A percentile compares a stretch with the other conserved stretches of the same genome.
Evolutionary conservation across 1,140 invertebrate species (phyloP).

Genomic region (Trichomalopsis sarcophagae): DNA sequence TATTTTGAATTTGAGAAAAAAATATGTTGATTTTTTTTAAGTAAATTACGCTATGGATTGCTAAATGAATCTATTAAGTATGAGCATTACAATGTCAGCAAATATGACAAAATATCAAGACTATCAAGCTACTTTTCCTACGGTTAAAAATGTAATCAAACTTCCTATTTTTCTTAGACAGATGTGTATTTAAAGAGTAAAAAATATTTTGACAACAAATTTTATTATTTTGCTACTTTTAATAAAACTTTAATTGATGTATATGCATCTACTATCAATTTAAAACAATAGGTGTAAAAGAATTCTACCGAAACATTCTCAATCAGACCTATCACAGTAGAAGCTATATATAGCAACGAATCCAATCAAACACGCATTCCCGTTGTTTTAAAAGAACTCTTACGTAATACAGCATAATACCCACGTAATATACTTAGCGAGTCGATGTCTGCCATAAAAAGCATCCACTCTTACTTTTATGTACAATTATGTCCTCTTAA

Average conservation of each 20-base stretch:
- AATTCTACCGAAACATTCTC: too few species aligned
- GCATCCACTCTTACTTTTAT: neutral
- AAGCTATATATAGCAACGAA: neutral
- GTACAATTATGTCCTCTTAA: slow-evolving; percentile 1
- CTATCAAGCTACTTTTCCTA: slow-evolving; percentile 17
- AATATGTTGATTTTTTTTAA: neutral
- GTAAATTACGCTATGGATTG: neutral
- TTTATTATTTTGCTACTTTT: too few species aligned
- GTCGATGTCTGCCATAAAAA: neutral
- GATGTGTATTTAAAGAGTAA: neutral
- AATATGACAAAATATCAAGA: neutral
- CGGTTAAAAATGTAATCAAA: neutral
- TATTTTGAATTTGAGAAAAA: neutral
- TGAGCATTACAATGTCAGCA: neutral
- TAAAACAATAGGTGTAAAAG: too few species aligned
- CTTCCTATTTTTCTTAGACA: too few species aligned
- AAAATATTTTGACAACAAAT: neutral
- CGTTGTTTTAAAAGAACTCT: neutral
- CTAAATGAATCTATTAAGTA: too few species aligned
- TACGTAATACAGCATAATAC: neutral
- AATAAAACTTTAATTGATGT: too few species aligned
- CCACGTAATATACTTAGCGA: neutral
- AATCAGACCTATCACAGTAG: too few species aligned
- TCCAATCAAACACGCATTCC: neutral
- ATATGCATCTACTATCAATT: too few species aligned